Evolutionary conservation across 1,140 invertebrate species (phyloP), one percentile per base, ranked within the genome.

Genomic region (Drosophila subpulchrella): DNA sequence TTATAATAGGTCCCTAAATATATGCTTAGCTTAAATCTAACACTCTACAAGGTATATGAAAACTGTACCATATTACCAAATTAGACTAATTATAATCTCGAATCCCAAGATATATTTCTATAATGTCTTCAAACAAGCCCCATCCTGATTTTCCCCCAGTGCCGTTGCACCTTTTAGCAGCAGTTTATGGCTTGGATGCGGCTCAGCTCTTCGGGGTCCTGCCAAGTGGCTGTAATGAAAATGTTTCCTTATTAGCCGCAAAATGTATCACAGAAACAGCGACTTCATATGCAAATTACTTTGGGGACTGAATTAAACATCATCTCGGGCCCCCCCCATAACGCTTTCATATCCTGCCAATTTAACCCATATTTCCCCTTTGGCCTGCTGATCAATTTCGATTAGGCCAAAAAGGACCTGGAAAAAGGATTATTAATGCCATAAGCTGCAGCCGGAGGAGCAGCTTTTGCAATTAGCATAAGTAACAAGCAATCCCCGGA

Each of bases 211-310:
- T 62, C 54, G 39, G 34, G 34, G 38, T 44, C 60, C 60, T 66
- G 65, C 47, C 47, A 66, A 68, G 65, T 68, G 65, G 46, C 65
- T 47, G 17, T 58, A 79, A 58, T 80, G 63, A 78, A 88, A 85
- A 82, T 72, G 61, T 71, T 71, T 57, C 62, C 83, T 86, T 88
- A 88, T 86, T 88, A 86, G 82, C 82, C 78, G 82, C 66, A 78
- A 86, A 85, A 46, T 72, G 75, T 75, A 39, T 57, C 70, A 41
- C 50, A 61, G 56, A 24, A 58, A 46, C 30, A 27, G 62, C 41
- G 57, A 39, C 65, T 44, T 53, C 62, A 59, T 42, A 67, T 42
- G 74, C 55, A 76, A 76, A 76, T 76, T 68, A 55, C 74, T 76
- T 56, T 17, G 34, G 73, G 38, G 53, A 60, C 66, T 53, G 46